Conservation (phyloP, 1,140 invertebrate genomes). For the Rhizoglyphus robini region DNA sequence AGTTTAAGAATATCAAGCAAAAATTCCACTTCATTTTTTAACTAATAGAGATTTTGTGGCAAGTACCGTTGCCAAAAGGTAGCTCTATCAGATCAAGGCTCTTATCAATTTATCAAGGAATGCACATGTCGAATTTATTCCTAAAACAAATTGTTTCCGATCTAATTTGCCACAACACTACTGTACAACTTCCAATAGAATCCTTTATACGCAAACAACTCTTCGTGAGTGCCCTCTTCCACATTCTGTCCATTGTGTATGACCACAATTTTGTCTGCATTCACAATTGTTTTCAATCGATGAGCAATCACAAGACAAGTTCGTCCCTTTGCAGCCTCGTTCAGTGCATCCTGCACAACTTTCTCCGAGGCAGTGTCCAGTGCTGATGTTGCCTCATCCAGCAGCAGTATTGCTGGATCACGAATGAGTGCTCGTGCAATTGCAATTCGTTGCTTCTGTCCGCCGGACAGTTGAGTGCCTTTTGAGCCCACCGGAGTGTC, state of each 20-base stretch:
- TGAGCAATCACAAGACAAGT: constrained; percentile 68
- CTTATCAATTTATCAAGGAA: too few relatives aligned
- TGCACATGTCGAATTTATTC: too few relatives aligned
- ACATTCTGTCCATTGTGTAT: constrained; percentile 57
- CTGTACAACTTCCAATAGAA: constrained; percentile 55
- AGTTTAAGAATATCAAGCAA: too few relatives aligned
- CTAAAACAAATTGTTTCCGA: too few relatives aligned
- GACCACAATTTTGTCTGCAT: constrained; percentile 59
- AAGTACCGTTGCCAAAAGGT: too few relatives aligned
- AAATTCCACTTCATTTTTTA: too few relatives aligned
- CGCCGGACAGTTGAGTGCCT: constrained; percentile 35
- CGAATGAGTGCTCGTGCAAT: constrained; percentile 34
- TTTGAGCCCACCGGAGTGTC: constrained; percentile 38
- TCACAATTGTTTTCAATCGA: constrained; percentile 51
- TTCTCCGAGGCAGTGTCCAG: constrained; percentile 30
- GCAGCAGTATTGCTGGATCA: constrained; percentile 45
- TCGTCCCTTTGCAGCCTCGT: constrained; percentile 42
- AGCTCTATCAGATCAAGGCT: too few relatives aligned
- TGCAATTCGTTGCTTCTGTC: constrained; percentile 65
- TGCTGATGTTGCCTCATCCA: constrained; percentile 31
- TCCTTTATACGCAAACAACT: constrained; percentile 55
- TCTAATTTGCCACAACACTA: too few relatives aligned
- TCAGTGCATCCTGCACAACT: constrained; percentile 51
- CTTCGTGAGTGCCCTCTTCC: constrained; percentile 65
- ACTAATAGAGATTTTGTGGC: too few relatives aligned